A percentile compares a stretch with the other conserved stretches of the same genome.
Evolutionary conservation across 2,113 vertebrate species (phyloP).

Genomic region (Eulacestoma nigropectus): DNA sequence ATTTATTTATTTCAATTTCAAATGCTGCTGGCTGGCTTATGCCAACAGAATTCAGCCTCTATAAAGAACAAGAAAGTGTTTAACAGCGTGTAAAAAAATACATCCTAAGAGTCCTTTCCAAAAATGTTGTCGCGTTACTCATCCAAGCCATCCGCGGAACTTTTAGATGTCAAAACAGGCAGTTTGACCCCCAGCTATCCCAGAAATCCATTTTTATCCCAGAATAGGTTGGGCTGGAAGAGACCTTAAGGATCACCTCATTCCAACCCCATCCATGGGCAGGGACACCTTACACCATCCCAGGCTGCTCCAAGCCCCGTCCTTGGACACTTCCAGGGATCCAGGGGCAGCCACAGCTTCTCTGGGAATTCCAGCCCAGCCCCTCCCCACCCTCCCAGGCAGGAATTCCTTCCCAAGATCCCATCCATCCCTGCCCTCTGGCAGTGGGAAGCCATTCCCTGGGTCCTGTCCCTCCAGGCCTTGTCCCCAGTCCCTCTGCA

Average conservation of each 20-base stretch:
- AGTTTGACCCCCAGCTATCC: neutral
- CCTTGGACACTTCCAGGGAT: neutral
- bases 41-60: neutral
- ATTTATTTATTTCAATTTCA: slow-evolving; percentile 20
- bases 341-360: neutral
- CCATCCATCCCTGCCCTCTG: neutral
- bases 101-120: neutral
- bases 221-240: neutral
- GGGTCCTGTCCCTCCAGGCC: neutral
- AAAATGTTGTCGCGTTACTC: neutral
- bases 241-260: neutral
- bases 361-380: neutral
- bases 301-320: neutral
- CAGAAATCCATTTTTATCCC: neutral
- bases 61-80: neutral
- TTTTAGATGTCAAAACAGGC: neutral
- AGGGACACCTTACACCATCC: rapidly evolving
- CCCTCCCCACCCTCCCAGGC: neutral
- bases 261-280: neutral
- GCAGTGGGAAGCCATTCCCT: neutral
- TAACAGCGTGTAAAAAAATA: neutral
- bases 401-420: neutral
- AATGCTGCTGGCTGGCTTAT: neutral
- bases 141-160: neutral
- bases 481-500: neutral